Evolutionary conservation across 2,797 vertebrate genomes (phyloP).

Genomic region (Ispidina lecontei): DNA sequence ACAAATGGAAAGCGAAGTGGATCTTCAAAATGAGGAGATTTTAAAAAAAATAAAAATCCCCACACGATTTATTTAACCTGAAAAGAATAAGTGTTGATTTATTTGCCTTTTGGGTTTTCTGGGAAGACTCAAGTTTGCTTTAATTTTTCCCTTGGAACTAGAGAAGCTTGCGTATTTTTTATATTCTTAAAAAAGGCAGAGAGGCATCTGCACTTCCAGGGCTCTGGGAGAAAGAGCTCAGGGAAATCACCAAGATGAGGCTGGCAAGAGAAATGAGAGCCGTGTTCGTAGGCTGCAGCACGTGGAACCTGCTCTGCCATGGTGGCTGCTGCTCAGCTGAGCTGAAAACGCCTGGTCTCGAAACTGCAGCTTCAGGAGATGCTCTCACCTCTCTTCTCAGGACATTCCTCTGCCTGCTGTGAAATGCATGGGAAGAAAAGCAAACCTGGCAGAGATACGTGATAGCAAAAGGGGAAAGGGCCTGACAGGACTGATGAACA

Average conservation of each 20-base stretch:
- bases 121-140: background rate
- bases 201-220: background rate
- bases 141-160: conserved; percentile 10
- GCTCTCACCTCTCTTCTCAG: background rate
- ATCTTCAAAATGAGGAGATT: background rate
- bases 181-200: conserved; percentile 28
- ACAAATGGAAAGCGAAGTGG: background rate
- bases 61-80: background rate
- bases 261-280: background rate
- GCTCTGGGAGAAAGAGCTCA: background rate
- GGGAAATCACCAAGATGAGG: background rate
- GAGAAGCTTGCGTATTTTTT: background rate
- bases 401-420: background rate
- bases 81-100: conserved; percentile 30
- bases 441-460: conserved; percentile 54
- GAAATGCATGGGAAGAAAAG: conserved; percentile 41
- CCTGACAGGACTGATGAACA: conserved; percentile 25
- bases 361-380: background rate
- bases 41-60: background rate
- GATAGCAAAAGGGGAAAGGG: background rate
- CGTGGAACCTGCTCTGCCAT: background rate
- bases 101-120: conserved; percentile 30
- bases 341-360: background rate
- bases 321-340: background rate
- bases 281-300: background rate